Evolutionary conservation across 2,888 invertebrate genomes (phyloP).

Genomic region (Nemurella pictetii): DNA sequence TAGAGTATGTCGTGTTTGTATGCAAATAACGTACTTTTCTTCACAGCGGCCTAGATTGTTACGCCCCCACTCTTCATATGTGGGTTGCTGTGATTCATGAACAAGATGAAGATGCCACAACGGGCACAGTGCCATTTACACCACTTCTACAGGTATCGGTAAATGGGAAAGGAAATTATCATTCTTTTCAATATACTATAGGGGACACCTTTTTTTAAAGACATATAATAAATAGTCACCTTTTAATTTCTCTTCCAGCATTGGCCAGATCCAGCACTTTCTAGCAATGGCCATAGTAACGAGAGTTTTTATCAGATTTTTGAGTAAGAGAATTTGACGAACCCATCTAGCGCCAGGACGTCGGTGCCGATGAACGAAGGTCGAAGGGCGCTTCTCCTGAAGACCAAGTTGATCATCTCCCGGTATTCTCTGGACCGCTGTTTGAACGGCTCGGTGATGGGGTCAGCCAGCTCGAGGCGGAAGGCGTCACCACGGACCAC

Average conservation of each 20-base stretch:
- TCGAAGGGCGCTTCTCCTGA: constrained; percentile 72
- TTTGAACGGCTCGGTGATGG: constrained; percentile 70
- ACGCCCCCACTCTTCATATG: background rate
- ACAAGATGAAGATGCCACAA: background rate
- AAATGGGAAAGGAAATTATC: background rate
- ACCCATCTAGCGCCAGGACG: constrained; percentile 85
- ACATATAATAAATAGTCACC: too few species aligned
- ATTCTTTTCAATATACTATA: too few species aligned
- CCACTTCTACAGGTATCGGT: too few species aligned
- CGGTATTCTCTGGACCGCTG: constrained; percentile 74
- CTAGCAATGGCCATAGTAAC: too few species aligned
- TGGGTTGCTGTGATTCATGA: background rate
- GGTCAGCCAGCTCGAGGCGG: constrained; percentile 66
- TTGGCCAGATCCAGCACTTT: too few species aligned
- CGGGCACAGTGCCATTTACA: background rate
- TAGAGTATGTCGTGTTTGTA: too few species aligned
- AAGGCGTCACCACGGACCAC: constrained; percentile 72
- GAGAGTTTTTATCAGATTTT: too few species aligned
- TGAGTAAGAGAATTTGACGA: constrained; percentile 51
- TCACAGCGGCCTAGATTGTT: background rate
- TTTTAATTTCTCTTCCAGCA: too few species aligned
- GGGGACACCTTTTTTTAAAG: too few species aligned
- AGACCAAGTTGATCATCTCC: constrained; percentile 72
- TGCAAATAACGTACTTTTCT: too few species aligned
- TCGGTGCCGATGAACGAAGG: constrained; percentile 79